A percentile compares a stretch with the other conserved stretches of the same genome.
These are phyloP conservation scores for Amazona guildingii DNA, from an alignment of 2,113 vertebrate species.

Conservation along the genomic window DNA sequence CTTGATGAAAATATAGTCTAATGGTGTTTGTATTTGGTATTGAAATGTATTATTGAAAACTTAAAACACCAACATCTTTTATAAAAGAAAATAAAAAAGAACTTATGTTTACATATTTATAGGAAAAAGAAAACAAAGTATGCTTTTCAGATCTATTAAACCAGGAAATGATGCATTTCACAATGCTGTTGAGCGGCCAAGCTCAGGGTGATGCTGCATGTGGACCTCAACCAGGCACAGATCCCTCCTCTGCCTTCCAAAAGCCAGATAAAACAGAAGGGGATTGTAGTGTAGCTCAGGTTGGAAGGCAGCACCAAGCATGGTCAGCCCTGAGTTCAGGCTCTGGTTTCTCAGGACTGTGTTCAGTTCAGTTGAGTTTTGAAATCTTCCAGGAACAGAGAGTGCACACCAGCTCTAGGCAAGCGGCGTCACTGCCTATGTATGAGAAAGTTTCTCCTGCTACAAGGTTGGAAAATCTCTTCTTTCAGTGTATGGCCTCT, in stretches of 20 bases:
- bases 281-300: background rate
- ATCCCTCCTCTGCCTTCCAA: background rate
- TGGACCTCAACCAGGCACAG: background rate
- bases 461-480: background rate
- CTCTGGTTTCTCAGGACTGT: background rate
- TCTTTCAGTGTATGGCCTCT: background rate
- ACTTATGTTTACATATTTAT: background rate
- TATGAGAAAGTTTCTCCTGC: background rate
- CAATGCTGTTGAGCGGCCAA: background rate
- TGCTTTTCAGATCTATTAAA: background rate
- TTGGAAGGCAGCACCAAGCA: background rate
- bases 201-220: background rate
- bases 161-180: background rate
- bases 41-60: background rate
- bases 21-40: background rate
- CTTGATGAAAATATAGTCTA: background rate
- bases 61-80: background rate
- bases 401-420: background rate
- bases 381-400: background rate
- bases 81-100: background rate
- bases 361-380: background rate
- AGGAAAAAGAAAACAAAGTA: background rate
- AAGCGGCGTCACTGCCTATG: fast-evolving
- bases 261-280: background rate
- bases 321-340: background rate